Evolutionary conservation across 2,888 invertebrate genomes (phyloP).

Genomic region (Cerastis rubricosa): DNA sequence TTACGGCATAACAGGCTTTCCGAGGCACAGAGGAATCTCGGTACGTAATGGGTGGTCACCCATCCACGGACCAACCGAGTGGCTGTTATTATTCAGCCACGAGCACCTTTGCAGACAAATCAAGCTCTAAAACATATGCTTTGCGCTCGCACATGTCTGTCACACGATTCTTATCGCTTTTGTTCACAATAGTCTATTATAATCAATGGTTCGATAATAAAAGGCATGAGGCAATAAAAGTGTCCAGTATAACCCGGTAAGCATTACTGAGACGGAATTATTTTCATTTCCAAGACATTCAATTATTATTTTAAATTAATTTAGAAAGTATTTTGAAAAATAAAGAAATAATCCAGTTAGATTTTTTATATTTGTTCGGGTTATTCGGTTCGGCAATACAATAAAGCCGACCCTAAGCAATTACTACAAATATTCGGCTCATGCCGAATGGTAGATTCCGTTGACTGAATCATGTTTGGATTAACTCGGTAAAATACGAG

Average conservation of each 20-base stretch:
- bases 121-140: neutral
- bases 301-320: no score
- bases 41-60: no score
- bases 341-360: neutral
- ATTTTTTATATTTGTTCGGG: neutral
- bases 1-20: no score
- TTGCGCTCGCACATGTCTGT: neutral
- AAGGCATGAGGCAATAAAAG: constrained; percentile 7
- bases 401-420: neutral
- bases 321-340: neutral
- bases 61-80: no score
- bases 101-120: neutral
- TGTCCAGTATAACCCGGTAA: neutral
- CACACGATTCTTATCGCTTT: constrained; percentile 26
- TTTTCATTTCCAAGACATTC: neutral
- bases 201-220: neutral
- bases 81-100: no score
- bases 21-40: no score
- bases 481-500: neutral
- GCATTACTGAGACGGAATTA: neutral
- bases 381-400: neutral
- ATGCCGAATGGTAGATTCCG: neutral
- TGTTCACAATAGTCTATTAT: constrained; percentile 36
- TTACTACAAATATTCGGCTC: neutral
- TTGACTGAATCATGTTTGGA: neutral